Base-by-base conservation (phyloP, 35 echinoderm and acorn worm species). In the Apostichopus parvimensis region DNA sequence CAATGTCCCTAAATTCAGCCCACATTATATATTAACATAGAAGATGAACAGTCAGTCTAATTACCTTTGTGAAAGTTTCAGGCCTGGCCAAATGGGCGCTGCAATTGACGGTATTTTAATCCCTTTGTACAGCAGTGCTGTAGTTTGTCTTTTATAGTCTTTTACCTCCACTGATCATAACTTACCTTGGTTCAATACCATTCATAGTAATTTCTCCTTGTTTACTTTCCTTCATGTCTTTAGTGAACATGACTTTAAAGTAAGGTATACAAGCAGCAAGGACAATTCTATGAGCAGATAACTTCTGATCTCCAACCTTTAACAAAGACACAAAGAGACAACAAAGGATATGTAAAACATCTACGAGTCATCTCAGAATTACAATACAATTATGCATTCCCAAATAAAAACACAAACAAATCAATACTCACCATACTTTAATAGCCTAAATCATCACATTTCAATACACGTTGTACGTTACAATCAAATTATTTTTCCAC, bases 161-260 rank as follows among this genome's bases (percentile, higher is more conserved):
- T 45, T 45, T 45, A n/a, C 11, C 18, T 28, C 14, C 18, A 9
- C 9, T 9, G 75, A 8, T 22, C 75, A 77, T 77, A 77, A 52
- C 78, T 64, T 96, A 96, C 97, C 95, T 96, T 83, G 97, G 97
- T 91, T 99, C 97, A 25, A 99, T 91, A 8, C 97, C 97, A 91
- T 94, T 92, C 82, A 99, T 99, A 17, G 90, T 95, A 8, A 99
- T 99, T 90, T 99, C 97, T 87, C 96, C 97, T 89, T 99, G 97
- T 87, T 99, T 99, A 77, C 97, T 96, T 79, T 99, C 97, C 13
- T 96, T 92, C 97, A 99, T 99, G 57, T 99, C 97, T 76, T 87
- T 95, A 53, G 97, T 99, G 77, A 99, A 99, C 97, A 99, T 96
- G 14, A 95, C 97, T 84, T 99, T 93, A 79, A 99, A 99, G 92